Evolutionary conservation across 92 coral and sea anemone species (phyloP).

Genomic region (Zoanthus gigantus): DNA sequence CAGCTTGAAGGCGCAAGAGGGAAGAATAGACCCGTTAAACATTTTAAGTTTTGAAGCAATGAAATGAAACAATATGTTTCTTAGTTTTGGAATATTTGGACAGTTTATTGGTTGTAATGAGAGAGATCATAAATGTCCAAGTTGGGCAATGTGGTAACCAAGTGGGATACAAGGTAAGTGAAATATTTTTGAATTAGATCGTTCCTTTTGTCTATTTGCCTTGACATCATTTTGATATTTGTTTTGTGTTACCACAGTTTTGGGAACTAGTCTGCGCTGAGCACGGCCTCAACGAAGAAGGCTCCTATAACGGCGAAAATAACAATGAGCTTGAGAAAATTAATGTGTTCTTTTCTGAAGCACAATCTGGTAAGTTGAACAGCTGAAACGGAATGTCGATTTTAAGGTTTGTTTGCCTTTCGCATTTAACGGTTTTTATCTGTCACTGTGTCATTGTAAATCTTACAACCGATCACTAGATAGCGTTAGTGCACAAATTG

Average conservation of each 20-base stretch:
- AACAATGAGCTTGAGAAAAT: conserved; percentile 83
- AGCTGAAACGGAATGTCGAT: background rate
- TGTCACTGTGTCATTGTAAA: background rate
- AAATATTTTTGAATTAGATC: background rate
- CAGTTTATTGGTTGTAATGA: conserved; percentile 67
- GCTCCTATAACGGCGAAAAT: conserved; percentile 71
- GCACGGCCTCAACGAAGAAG: conserved; percentile 84
- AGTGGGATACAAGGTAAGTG: conserved; percentile 83
- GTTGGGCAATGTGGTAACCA: conserved; percentile 96
- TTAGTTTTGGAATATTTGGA: conserved; percentile 3
- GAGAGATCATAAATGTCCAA: conserved; percentile 88
- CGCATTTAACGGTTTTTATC: background rate
- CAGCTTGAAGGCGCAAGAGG: conserved; percentile 34
- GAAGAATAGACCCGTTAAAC: background rate
- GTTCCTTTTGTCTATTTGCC: conserved; percentile 57
- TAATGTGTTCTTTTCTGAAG: conserved; percentile 87
- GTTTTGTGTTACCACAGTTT: conserved; percentile 60
- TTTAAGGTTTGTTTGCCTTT: background rate
- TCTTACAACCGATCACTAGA: background rate
- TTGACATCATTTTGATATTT: conserved; percentile 39
- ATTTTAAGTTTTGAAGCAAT: background rate
- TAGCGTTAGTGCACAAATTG: background rate
- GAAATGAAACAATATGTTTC: conserved; percentile 43
- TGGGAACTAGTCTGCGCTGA: conserved; percentile 89
- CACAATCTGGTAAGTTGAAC: conserved; percentile 70